Percentiles rank a stretch among this genome's conserved stretches.
phyloP scores from a whole-genome alignment of 2,888 invertebrate species.

The Diarsia brunnea region DNA sequence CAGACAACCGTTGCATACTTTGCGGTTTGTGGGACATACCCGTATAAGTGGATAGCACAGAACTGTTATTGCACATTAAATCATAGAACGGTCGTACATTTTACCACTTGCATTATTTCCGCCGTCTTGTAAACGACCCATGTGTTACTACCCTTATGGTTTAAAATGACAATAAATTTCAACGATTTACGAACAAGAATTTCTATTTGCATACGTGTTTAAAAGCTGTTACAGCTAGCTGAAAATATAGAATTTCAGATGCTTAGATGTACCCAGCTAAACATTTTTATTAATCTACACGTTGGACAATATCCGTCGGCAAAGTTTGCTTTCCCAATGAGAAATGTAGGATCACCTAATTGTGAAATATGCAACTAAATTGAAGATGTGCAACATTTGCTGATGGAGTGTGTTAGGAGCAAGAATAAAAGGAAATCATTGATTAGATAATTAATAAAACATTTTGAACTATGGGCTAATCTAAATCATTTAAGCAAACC shows the following conservation, averaged over 20 bases:
- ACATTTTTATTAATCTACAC: not conserved
- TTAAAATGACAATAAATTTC: slow-evolving; percentile 60
- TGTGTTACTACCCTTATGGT: slow-evolving; percentile 55
- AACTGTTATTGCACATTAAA: slow-evolving; percentile 62
- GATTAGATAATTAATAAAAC: too few relatives aligned
- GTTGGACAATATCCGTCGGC: too few relatives aligned
- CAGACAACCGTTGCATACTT: slow-evolving; percentile 47
- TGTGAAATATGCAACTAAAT: too few relatives aligned
- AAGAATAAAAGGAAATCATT: too few relatives aligned
- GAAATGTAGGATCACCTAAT: too few relatives aligned
- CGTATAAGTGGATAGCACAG: slow-evolving; percentile 49
- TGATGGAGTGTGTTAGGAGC: too few relatives aligned
- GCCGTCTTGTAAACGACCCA: slow-evolving; percentile 59
- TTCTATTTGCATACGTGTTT: slow-evolving; percentile 30
- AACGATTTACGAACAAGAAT: slow-evolving; percentile 45
- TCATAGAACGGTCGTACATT: slow-evolving; percentile 51
- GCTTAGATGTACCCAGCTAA: too few relatives aligned
- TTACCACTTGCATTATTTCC: slow-evolving; percentile 52
- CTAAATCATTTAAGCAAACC: too few relatives aligned
- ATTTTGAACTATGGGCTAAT: too few relatives aligned
- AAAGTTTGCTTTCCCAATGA: too few relatives aligned
- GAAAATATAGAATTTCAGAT: not conserved
- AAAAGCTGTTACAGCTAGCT: not conserved
- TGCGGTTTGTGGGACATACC: slow-evolving; percentile 48
- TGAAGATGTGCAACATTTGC: too few relatives aligned